Conservation (phyloP, 2,113 vertebrate species). For the Dasyurus viverrinus region DNA sequence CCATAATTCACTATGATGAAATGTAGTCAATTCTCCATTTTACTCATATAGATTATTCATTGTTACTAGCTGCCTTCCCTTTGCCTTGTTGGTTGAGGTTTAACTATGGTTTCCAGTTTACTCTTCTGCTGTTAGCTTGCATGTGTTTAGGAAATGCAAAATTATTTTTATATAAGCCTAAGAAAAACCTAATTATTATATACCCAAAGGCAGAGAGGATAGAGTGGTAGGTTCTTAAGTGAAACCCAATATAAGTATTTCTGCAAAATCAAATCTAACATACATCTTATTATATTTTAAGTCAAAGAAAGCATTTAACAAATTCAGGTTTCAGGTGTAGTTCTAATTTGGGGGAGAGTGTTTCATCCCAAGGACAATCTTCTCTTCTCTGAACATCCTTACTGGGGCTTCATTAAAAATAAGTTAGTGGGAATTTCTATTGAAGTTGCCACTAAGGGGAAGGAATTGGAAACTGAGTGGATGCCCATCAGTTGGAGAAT, state of each 20-base stretch:
- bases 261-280: not conserved
- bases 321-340: not conserved
- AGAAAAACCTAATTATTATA: constrained; percentile 12
- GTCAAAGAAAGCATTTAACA: not conserved
- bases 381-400: not conserved
- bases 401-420: not conserved
- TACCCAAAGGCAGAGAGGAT: not conserved
- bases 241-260: not conserved
- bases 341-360: not conserved
- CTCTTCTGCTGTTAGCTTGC: not conserved
- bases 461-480: no score
- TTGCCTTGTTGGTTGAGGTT: not conserved
- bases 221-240: constrained; percentile 1
- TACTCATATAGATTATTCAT: constrained; percentile 1
- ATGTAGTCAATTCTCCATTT: constrained; percentile 17
- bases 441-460: not conserved
- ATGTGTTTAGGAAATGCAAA: not conserved
- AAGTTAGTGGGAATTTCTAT: not conserved
- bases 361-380: not conserved
- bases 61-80: not conserved
- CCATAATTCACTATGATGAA: not conserved
- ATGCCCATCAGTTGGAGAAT: no score
- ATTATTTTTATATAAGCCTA: not conserved
- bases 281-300: not conserved
- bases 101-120: not conserved